phyloP scores from a whole-genome alignment of 2,797 vertebrate genomes.

The Telmatherina bonti region DNA sequence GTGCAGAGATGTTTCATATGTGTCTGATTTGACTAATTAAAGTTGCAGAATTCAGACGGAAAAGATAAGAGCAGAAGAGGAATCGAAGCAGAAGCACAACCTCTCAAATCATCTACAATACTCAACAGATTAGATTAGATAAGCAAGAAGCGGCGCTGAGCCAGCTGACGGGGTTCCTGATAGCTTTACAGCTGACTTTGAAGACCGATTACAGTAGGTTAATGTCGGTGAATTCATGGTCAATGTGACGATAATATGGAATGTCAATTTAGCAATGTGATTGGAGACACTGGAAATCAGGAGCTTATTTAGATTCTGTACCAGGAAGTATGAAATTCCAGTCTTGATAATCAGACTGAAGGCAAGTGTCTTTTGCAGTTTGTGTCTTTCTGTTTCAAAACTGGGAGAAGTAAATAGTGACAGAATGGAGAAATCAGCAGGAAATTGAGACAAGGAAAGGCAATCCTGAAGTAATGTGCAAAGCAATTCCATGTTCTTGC shows the following conservation, averaged over 20 bases:
- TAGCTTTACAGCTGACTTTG: constrained; percentile 55
- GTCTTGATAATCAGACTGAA: too few species aligned
- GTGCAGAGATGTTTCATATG: background rate
- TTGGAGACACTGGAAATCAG: background rate
- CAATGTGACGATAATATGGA: background rate
- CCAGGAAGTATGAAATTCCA: too few species aligned
- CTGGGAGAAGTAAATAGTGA: too few species aligned
- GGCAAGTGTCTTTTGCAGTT: too few species aligned
- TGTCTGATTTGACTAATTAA: constrained; percentile 20
- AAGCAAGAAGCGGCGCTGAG: constrained; percentile 32
- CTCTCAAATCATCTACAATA: constrained; percentile 21
- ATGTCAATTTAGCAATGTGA: too few species aligned
- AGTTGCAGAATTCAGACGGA: constrained; percentile 11
- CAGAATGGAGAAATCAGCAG: too few species aligned
- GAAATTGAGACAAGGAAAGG: too few species aligned
- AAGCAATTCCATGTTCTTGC: too few species aligned
- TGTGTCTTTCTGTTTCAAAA: too few species aligned
- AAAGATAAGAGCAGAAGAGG: constrained; percentile 16
- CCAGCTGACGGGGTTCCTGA: constrained; percentile 37
- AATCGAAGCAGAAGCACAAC: constrained; percentile 43
- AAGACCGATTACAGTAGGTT: constrained; percentile 62
- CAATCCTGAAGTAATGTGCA: too few species aligned
- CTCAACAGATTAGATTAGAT: constrained; percentile 45
- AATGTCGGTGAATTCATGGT: constrained; percentile 34
- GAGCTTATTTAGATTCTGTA: background rate